phyloP scores from a whole-genome alignment of 2,888 invertebrate species.

The Nymphalis urticae region DNA sequence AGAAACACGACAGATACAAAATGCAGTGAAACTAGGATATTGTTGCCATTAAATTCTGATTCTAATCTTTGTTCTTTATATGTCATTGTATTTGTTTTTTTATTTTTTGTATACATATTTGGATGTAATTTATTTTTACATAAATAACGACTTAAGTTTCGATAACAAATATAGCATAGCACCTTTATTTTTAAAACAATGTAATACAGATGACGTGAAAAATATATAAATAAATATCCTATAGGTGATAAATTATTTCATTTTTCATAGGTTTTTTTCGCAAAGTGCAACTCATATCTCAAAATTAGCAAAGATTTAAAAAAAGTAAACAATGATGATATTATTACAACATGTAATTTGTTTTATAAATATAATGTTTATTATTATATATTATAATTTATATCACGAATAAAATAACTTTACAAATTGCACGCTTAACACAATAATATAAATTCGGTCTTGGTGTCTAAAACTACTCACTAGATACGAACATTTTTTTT shows the following conservation, averaged over 20 bases:
- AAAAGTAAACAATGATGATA: too few relatives aligned
- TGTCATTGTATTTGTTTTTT: constrained; percentile 3
- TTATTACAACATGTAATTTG: too few relatives aligned
- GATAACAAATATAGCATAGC: constrained; percentile 70
- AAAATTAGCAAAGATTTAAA: too few relatives aligned
- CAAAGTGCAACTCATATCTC: too few relatives aligned
- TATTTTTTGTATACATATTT: constrained; percentile 22
- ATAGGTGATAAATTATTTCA: background rate
- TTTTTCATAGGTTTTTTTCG: too few relatives aligned
- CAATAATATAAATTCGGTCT: constrained; percentile 68
- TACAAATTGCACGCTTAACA: constrained; percentile 33
- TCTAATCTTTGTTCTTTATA: background rate
- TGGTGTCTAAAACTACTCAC: constrained; percentile 46
- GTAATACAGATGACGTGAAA: constrained; percentile 40
- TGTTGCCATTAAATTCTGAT: background rate
- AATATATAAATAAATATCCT: background rate
- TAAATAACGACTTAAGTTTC: constrained; percentile 44
- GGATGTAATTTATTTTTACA: constrained; percentile 39
- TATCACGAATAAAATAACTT: constrained; percentile 31
- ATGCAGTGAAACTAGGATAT: too few relatives aligned
- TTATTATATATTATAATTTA: constrained; percentile 11
- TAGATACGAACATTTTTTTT: constrained; percentile 29
- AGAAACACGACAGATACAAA: too few relatives aligned
- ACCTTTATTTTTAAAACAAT: constrained; percentile 53
- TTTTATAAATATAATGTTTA: too few relatives aligned